Evolutionary conservation across 2,113 vertebrate species (phyloP).

Genomic region (Plestiodon gilberti): DNA sequence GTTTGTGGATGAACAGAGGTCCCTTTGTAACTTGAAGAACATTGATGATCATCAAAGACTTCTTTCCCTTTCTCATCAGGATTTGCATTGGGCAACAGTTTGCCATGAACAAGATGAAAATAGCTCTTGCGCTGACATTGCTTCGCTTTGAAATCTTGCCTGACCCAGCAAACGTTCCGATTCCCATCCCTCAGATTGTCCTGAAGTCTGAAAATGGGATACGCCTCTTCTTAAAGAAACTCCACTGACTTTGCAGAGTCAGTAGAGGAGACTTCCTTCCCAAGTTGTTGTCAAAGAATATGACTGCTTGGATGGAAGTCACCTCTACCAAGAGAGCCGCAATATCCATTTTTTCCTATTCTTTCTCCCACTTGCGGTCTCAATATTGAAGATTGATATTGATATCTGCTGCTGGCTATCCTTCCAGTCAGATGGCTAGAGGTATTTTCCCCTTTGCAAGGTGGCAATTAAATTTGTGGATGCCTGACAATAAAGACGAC

Average conservation of each 20-base stretch:
- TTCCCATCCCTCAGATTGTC: constrained; percentile 67
- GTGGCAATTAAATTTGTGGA: too few species aligned
- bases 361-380: too few species aligned
- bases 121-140: constrained; percentile 77
- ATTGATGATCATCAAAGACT: not conserved
- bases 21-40: not conserved
- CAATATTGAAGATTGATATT: too few species aligned
- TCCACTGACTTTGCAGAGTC: not conserved
- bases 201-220: constrained; percentile 85
- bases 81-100: constrained; percentile 92
- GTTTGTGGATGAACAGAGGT: not conserved
- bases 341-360: too few species aligned
- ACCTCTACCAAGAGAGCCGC: not conserved
- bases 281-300: not conserved
- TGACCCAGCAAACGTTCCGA: constrained; percentile 70
- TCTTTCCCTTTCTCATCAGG: constrained; percentile 61
- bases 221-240: constrained; percentile 78
- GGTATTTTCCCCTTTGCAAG: too few species aligned
- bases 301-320: not conserved
- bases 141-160: constrained; percentile 78
- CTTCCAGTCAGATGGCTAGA: too few species aligned
- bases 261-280: not conserved
- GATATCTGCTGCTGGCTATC: too few species aligned
- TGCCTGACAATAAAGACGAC: too few species aligned
- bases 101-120: constrained; percentile 88